A percentile compares a stretch with the other conserved stretches of the same genome.
Conservation (phyloP, 2,113 vertebrate genomes). For the Dasyprocta punctata region DNA sequence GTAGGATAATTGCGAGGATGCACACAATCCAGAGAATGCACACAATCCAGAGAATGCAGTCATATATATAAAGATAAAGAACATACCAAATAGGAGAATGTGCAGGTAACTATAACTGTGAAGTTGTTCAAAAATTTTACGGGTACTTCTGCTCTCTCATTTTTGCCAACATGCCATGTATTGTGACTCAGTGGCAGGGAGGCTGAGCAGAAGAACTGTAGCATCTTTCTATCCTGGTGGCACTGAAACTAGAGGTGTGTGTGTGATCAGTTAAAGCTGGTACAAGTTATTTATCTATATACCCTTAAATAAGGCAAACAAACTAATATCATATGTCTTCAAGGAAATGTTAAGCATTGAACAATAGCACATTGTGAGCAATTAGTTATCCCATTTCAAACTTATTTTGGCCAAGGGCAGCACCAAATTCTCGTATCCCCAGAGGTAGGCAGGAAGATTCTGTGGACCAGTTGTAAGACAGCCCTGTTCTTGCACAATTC, state of each 20-base stretch:
- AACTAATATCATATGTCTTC: rapidly evolving
- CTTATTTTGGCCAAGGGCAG: background rate
- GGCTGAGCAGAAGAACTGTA: rapidly evolving
- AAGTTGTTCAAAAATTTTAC: background rate
- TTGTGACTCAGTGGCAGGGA: rapidly evolving
- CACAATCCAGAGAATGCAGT: rapidly evolving
- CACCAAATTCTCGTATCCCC: rapidly evolving
- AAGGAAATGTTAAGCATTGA: background rate
- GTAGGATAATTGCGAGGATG: background rate
- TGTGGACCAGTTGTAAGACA: rapidly evolving
- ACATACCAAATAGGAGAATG: rapidly evolving
- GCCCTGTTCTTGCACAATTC: rapidly evolving
- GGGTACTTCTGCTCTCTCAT: rapidly evolving
- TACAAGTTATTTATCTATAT: rapidly evolving
- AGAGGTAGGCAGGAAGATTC: no score
- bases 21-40: rapidly evolving
- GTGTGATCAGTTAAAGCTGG: background rate
- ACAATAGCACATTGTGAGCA: rapidly evolving
- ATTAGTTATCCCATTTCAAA: no score
- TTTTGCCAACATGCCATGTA: background rate
- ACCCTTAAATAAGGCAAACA: rapidly evolving
- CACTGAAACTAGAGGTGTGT: background rate
- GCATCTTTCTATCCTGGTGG: background rate
- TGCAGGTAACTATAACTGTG: rapidly evolving
- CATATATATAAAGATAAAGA: rapidly evolving